Base-by-base conservation (phyloP, 2,113 vertebrate species). In the Burhinus bistriatus region DNA sequence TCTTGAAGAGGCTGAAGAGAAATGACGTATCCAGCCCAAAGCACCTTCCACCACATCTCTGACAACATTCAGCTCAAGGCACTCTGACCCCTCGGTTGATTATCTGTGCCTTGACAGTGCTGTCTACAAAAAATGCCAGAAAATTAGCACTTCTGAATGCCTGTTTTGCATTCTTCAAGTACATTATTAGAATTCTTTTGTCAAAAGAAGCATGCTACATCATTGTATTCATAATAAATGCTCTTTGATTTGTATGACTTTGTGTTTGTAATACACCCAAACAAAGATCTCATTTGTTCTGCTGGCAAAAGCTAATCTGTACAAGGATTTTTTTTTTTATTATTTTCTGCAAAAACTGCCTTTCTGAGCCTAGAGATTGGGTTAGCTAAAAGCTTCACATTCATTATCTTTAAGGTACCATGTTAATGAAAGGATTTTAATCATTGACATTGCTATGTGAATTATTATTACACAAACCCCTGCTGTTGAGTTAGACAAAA, bases 371-470 rank as follows among this genome's bases (percentile, higher is more conserved):
- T 90, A 97, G 95, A 98, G 97, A 98, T 81, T 95, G 96, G 97
- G 90, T 77, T 96, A 97, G 93, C 96, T 97, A 95, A 98, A 97
- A 96, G 95, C 93, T 97, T 98, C 98, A 92, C 96, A 97, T 98
- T 98, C 98, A 98, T 98, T 98, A 98, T 98, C 97, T 98, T 98
- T 98, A 98, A 98, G 98, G 98, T 98, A 97, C 98, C 95, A 98
- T 95, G 98, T 97, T 98, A 98, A 98, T 98, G 98, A 98, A 98
- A 98, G 98, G 97, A 98, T 98, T 98, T 98, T 98, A 98, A 98
- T 98, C 98, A 98, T 97, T 98, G 97, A 97, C 98, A 98, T 97
- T 97, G 95, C 97, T 97, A 97, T 95, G 98, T 98, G 98, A 98
- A 98, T 98, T 98, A 98, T 98, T 98, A 98, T 98, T 98, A 98